phyloP scores from a whole-genome alignment of 2,888 invertebrate genomes.

The Trachelus tabidus region DNA sequence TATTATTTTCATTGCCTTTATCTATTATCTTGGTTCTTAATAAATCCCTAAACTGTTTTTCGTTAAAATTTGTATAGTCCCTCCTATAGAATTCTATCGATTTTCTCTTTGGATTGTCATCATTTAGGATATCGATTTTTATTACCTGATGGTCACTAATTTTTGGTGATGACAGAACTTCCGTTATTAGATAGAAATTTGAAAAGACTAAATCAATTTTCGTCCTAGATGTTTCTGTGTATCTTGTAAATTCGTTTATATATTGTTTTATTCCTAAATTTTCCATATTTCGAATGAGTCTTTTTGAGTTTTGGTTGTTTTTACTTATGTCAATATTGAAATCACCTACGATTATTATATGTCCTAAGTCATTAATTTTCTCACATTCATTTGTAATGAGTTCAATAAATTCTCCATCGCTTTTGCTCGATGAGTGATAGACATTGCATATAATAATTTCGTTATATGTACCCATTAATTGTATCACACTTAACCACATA shows the following conservation, averaged over 20 bases:
- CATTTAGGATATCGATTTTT: conserved; percentile 2
- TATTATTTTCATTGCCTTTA: no score
- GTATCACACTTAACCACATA: conserved; percentile 10
- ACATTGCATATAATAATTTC: conserved; percentile 11
- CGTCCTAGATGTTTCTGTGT: conserved; percentile 9
- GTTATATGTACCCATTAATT: conserved; percentile 4
- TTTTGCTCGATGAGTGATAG: conserved; percentile 15
- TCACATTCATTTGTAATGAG: conserved; percentile 8
- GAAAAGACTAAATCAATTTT: conserved; percentile 22
- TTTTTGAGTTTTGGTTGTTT: conserved; percentile 8
- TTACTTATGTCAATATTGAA: conserved; percentile 13
- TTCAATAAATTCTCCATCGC: conserved; percentile 15
- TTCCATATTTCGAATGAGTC: conserved; percentile 9
- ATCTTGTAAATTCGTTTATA: conserved; percentile 9
- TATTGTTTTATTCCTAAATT: conserved; percentile 17
- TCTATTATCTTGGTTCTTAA: no score
- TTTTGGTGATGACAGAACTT: conserved; percentile 12
- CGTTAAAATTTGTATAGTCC: no score
- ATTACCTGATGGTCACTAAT: conserved; percentile 20
- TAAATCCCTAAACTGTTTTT: no score
- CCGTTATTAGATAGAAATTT: conserved; percentile 11
- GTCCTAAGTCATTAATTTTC: conserved; percentile 9
- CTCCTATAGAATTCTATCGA: no score
- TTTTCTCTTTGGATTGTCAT: not conserved
- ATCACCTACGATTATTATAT: not conserved